Evolutionary conservation across 2,888 invertebrate genomes (phyloP), one percentile per base, ranked within the genome.

Genomic region (Aquatica leii): DNA sequence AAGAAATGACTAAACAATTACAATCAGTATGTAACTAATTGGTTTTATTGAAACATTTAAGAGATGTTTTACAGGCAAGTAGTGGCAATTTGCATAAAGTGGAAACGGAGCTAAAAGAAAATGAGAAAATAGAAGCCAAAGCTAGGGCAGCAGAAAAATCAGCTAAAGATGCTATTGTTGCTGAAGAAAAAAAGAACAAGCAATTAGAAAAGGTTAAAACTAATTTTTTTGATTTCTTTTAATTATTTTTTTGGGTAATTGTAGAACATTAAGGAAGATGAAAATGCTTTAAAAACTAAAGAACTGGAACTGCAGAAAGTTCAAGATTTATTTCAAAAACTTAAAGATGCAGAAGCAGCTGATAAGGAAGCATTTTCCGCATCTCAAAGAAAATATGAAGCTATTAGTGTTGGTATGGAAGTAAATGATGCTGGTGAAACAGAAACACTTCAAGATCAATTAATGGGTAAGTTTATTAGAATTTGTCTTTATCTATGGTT

Each of bases 371-470:
- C 89, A 0, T 86, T 93, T 69, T 83, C 84, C 6, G 85, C 84
- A 34, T 94, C 96, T 0, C 92, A 95, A 81, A 88, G 88, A 68
- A 88, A 87, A 69, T 93, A 90, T 75, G 91, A 97, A 75, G 95
- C 95, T 15, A 87, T 96, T 40, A 92, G 90, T 75, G 86, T 92
- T 31, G 98, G 98, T 8, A 84, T 92, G 72, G 87, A 91, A 40
- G 89, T 92, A 54, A 91, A 90, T 69, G 92, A 90, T 14, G 88
- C 89, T 65, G 94, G 94, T 0, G 86, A 88, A 74, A 89, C 93
- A 4, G 91, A 92, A 34, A 93, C 97, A 0, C 84, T 98, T 56
- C 93, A 94, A 77, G 94, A 95, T 70, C 96, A 96, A 78, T 86
- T 97, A 15, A 95, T 95, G 79, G 87, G 91, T 91, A 76, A 75